Conservation (phyloP, 1,140 invertebrate species). For the Elysia chlorotica region DNA sequence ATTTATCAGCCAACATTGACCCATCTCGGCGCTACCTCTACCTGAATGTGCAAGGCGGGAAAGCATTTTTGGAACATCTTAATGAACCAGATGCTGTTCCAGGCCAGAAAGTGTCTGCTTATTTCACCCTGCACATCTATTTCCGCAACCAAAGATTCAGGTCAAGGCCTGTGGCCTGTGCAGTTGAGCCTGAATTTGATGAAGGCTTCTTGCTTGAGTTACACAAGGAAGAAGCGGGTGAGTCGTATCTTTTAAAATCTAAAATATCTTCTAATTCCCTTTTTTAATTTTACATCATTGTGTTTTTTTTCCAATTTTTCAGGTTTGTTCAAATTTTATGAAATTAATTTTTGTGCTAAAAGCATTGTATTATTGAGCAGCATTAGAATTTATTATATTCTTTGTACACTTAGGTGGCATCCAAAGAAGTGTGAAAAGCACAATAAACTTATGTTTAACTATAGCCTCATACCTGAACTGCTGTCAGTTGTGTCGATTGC, state of each 20-base stretch:
- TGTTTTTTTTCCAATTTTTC: too few species aligned
- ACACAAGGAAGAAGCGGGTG: constrained; percentile 56
- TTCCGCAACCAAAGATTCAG: constrained; percentile 59
- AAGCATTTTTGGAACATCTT: constrained; percentile 58
- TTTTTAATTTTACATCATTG: too few species aligned
- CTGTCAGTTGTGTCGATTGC: too few species aligned
- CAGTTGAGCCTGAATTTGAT: constrained; percentile 59
- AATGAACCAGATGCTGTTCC: constrained; percentile 46
- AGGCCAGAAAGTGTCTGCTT: constrained; percentile 46
- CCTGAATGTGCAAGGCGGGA: constrained; percentile 52
- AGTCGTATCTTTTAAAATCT: too few species aligned
- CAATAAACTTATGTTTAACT: too few species aligned
- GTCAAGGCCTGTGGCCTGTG: constrained; percentile 57
- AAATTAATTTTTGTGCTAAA: too few species aligned
- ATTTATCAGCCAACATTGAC: constrained; percentile 58
- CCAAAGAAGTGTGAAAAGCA: not conserved
- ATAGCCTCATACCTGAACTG: too few species aligned
- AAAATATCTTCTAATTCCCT: not conserved
- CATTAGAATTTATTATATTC: not conserved
- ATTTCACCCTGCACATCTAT: constrained; percentile 57
- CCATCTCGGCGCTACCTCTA: constrained; percentile 55
- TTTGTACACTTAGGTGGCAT: not conserved
- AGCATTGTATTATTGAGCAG: too few species aligned
- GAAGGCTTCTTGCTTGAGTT: constrained; percentile 61
- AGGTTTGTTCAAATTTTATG: too few species aligned